Evolutionary conservation across 2,113 vertebrate genomes (phyloP).

Genomic region (Colaptes auratus): DNA sequence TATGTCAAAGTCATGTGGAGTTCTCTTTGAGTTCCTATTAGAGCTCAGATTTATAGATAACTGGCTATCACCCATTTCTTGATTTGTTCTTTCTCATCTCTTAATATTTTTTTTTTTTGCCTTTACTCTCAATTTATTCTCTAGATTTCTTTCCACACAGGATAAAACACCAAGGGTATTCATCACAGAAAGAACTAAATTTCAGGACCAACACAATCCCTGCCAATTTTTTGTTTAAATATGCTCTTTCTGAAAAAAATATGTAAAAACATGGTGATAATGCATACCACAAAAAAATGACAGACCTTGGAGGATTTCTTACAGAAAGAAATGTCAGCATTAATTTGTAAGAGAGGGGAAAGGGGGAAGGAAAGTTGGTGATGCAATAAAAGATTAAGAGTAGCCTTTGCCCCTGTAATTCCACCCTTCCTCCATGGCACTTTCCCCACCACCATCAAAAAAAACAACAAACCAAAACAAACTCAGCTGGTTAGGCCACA

Average conservation of each 20-base stretch:
- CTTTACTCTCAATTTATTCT: background rate
- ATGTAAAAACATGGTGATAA: background rate
- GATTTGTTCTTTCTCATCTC: background rate
- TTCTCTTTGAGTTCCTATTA: background rate
- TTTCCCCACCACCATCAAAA: too few species aligned
- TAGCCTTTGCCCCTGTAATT: too few species aligned
- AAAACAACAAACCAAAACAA: too few species aligned
- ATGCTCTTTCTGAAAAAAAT: background rate
- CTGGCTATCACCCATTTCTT: background rate
- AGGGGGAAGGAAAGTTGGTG: background rate
- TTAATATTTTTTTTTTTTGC: background rate
- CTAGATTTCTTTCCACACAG: background rate
- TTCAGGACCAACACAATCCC: background rate
- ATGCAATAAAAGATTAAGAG: background rate
- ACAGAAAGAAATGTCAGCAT: background rate
- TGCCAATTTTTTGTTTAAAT: background rate
- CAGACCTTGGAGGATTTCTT: background rate
- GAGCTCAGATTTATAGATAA: background rate
- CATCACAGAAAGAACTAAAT: rapidly evolving
- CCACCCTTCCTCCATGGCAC: too few species aligned
- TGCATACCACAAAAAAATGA: background rate
- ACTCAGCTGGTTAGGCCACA: too few species aligned
- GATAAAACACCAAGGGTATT: background rate
- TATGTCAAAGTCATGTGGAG: background rate
- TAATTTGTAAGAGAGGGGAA: background rate